Evolutionary conservation across 2,797 vertebrate species (phyloP), one percentile per base, ranked within the genome.

Genomic region (Staurois parvus): DNA sequence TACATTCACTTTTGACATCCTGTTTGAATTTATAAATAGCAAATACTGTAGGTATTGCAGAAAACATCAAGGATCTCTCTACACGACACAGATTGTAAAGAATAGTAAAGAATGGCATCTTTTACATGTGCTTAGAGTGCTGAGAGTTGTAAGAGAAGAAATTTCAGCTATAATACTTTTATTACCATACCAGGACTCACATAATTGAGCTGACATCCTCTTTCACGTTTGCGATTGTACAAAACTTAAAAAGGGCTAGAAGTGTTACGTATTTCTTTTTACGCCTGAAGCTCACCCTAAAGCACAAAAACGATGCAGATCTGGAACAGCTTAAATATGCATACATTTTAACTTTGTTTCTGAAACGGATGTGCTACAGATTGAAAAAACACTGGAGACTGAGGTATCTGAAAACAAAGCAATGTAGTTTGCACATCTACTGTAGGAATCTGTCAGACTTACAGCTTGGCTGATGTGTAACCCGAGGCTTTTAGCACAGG

Each of bases 1-100:
- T 68, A 74, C 78, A 88, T 87, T 78, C 78, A 59, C 15, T 85
- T 87, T 83, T 81, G 85, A 83, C 76, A 79, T 26, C 45, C 29
- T 78, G 32, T 64, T 76, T 62, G 26, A 68, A 84, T 56, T 78
- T 78, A 42, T 62, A 72, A 45, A 72, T 34, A 52, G 45, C 21
- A 76, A 34, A 29, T 9, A n/a, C n/a, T n/a, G n/a, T n/a, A 67
- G 62, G 40, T 29, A 48, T 66, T 68, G 42, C 29, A 68, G 21
- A 52, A 19, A 37, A 19, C n/a, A 40, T 69, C 4, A 26, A 68
- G 64, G 19, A 17, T 67, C 8, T 19, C 9, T 69, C 21, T 21
- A 45, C 40, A 17, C 37, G 7, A 21, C 29, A 30, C 29, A 48
- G 15, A 79, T 15, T 69, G 64, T 28, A 28, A 68, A 30, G 77